These are phyloP conservation scores for Lucinisca nassula DNA, from an alignment of 2,888 invertebrate genomes.

Conservation along the genomic window DNA sequence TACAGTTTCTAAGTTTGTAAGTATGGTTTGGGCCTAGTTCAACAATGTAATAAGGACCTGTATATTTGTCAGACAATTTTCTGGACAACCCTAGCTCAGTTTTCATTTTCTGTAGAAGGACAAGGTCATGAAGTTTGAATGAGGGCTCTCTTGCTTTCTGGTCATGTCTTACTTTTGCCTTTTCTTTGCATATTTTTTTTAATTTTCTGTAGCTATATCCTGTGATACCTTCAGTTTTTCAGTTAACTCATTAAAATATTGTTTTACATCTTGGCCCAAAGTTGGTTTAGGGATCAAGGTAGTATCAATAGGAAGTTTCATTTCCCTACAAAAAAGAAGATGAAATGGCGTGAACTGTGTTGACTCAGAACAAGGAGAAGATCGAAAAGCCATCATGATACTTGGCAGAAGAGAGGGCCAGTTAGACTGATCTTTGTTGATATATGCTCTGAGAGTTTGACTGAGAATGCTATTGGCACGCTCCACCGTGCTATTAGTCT, in stretches of 20 bases:
- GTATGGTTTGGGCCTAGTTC: slow-evolving; percentile 12
- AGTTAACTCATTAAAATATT: slow-evolving; percentile 42
- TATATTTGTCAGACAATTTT: neutral
- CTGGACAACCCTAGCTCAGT: neutral
- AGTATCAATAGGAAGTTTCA: slow-evolving; percentile 59
- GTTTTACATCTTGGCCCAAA: slow-evolving; percentile 50
- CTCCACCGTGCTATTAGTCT: slow-evolving; percentile 67
- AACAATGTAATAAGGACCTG: neutral
- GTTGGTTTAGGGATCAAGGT: slow-evolving; percentile 47
- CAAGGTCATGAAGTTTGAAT: neutral
- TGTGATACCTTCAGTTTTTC: slow-evolving; percentile 8
- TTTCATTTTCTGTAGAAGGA: neutral
- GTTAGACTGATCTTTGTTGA: slow-evolving; percentile 51
- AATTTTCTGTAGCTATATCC: neutral
- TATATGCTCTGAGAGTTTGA: slow-evolving; percentile 59
- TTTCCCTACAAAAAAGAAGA: slow-evolving; percentile 64
- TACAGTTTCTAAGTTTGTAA: neutral
- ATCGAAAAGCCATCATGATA: slow-evolving; percentile 69
- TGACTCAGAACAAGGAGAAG: slow-evolving; percentile 58
- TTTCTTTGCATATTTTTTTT: slow-evolving; percentile 3
- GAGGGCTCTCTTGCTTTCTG: neutral
- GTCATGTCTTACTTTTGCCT: neutral
- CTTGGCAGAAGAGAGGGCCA: slow-evolving; percentile 62
- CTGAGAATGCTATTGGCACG: slow-evolving; percentile 58
- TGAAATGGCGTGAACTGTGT: slow-evolving; percentile 61